These are phyloP conservation scores for Clusia tigrina DNA, from an alignment of 2,888 invertebrate genomes.

Conservation along the genomic window DNA sequence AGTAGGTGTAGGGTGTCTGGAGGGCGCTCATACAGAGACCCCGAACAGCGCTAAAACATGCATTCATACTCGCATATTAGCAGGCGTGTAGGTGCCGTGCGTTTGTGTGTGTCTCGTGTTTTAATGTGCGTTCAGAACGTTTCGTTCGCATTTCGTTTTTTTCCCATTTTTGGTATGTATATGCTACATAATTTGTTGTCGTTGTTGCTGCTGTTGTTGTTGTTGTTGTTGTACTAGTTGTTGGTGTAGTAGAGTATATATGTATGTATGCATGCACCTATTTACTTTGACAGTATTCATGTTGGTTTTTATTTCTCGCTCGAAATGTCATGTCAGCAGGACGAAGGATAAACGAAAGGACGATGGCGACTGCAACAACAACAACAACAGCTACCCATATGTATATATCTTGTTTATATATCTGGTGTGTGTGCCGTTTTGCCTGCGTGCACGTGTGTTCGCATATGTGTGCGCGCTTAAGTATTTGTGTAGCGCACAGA, in stretches of 20 bases:
- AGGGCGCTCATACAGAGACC: slow-evolving; percentile 1
- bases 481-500: slow-evolving; percentile 17
- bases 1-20: neutral
- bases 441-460: slow-evolving; percentile 4
- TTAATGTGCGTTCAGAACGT: neutral
- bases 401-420: too few species aligned
- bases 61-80: neutral
- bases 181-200: too few species aligned
- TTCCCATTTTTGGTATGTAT: slow-evolving; percentile 9
- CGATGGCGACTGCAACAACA: slow-evolving; percentile 14
- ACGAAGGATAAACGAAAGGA: slow-evolving; percentile 29
- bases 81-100: neutral
- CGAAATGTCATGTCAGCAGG: slow-evolving; percentile 34
- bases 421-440: too few species aligned
- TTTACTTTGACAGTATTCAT: slow-evolving; percentile 9
- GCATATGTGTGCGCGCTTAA: slow-evolving; percentile 12
- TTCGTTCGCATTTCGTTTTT: slow-evolving; percentile 7
- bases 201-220: slow-evolving; percentile 21
- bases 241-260: neutral
- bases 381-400: neutral
- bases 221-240: slow-evolving; percentile 47
- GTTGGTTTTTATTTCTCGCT: neutral
- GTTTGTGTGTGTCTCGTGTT: neutral
- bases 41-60: neutral
- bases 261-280: neutral